phyloP scores from a whole-genome alignment of 2,888 invertebrate genomes.

The Harmothoe impar region DNA sequence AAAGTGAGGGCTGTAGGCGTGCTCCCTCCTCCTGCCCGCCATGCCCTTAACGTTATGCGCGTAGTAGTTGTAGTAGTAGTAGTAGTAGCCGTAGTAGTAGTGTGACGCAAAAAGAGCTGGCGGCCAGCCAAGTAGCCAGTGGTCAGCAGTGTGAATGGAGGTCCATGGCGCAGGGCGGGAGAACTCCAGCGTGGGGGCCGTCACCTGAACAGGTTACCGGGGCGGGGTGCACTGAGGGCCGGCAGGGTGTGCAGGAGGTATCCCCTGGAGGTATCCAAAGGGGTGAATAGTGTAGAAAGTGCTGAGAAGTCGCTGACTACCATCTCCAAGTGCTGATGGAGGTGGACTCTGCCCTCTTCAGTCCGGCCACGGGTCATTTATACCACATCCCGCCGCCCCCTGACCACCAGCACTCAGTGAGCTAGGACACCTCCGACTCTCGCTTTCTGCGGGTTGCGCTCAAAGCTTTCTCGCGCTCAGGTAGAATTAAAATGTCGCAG shows the following conservation, averaged over 20 bases:
- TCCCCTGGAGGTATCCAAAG: not conserved
- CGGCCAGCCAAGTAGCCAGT: not conserved
- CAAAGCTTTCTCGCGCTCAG: not conserved
- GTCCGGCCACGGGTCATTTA: not conserved
- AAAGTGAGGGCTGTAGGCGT: too few species aligned
- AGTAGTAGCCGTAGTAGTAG: not conserved
- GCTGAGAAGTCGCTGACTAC: too few species aligned
- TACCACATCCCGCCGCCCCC: not conserved
- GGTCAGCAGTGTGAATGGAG: not conserved
- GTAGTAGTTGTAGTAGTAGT: not conserved
- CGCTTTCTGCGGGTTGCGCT: conserved; percentile 4
- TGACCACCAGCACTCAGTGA: not conserved
- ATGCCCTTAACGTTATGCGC: not conserved
- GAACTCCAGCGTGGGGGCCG: not conserved
- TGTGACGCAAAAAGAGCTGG: not conserved
- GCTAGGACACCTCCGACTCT: not conserved
- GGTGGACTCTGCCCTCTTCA: conserved; percentile 47
- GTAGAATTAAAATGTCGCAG: too few species aligned
- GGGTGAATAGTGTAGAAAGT: not conserved
- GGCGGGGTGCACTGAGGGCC: not conserved
- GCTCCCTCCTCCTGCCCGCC: not conserved
- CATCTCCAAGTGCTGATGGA: not conserved
- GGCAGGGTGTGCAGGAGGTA: not conserved
- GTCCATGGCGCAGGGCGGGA: not conserved
- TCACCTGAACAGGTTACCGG: not conserved